phyloP scores from a whole-genome alignment of 92 coral and sea anemone species.

The Anthopleura xanthogrammica region DNA sequence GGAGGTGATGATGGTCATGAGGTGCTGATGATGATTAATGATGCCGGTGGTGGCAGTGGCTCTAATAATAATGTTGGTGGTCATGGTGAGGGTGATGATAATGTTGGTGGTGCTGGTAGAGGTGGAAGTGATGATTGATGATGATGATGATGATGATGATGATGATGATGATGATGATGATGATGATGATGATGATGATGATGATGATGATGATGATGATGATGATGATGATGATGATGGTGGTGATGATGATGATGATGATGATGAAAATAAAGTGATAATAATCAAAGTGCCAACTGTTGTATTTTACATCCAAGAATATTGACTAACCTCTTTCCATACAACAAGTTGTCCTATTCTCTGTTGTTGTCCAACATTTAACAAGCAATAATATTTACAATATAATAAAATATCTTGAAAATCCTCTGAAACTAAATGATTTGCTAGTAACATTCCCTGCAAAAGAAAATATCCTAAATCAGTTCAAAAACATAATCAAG shows the following conservation, averaged over 20 bases:
- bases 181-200: not conserved
- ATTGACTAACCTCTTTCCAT: conserved; percentile 84
- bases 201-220: not conserved
- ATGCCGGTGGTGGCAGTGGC: no score
- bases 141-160: no score
- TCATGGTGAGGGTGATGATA: no score
- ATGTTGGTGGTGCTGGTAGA: no score
- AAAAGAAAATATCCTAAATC: conserved; percentile 11
- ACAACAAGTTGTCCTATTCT: conserved; percentile 89
- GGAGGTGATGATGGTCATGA: no score
- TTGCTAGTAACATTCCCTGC: conserved; percentile 89
- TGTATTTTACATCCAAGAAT: not conserved
- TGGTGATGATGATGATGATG: not conserved
- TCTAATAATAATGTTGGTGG: no score
- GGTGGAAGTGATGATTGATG: no score
- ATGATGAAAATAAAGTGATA: no score
- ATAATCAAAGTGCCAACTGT: no score
- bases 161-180: not conserved
- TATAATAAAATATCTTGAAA: conserved; percentile 83
- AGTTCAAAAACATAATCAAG: not conserved
- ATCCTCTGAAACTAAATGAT: conserved; percentile 88
- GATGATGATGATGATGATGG: not conserved
- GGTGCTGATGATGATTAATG: no score
- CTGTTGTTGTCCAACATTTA: conserved; percentile 89
- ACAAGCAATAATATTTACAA: conserved; percentile 90